A percentile compares a stretch with the other conserved stretches of the same genome.
Evolutionary conservation across 30 jellyfish, hydroid and myxozoan species (phyloP).

Genomic region (Catostylus mosaicus): DNA sequence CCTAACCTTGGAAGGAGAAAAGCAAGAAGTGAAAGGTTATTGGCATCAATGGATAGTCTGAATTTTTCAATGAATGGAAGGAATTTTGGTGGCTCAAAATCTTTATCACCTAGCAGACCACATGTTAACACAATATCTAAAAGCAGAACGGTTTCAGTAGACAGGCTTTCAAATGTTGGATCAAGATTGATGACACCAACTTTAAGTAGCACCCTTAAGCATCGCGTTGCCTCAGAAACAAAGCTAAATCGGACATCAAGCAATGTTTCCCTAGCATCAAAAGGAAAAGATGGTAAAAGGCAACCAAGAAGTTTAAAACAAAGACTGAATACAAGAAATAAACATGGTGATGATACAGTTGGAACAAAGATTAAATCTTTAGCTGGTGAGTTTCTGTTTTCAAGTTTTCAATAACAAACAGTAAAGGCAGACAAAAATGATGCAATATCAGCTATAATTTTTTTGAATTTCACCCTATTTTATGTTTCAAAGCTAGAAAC

Average conservation of each 20-base stretch:
- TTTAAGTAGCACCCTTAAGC: conserved; percentile 50
- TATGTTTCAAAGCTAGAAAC: too few species aligned
- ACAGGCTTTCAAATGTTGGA: conserved; percentile 38
- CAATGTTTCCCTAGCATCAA: conserved; percentile 29
- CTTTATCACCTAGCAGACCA: conserved; percentile 20
- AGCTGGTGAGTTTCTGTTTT: conserved; percentile 15
- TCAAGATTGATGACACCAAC: conserved; percentile 67
- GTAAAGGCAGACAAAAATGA: too few species aligned
- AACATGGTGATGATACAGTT: not conserved
- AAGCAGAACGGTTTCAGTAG: conserved; percentile 57
- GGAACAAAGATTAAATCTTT: conserved; percentile 18
- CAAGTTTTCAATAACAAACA: too few species aligned
- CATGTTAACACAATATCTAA: not conserved
- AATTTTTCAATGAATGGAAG: conserved; percentile 19
- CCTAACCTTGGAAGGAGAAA: conserved; percentile 29
- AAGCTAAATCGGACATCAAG: conserved; percentile 51
- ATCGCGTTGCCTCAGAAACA: conserved; percentile 52
- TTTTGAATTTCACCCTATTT: too few species aligned
- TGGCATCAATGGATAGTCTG: conserved; percentile 64
- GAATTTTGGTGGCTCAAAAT: conserved; percentile 23
- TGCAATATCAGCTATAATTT: too few species aligned
- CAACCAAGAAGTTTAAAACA: not conserved
- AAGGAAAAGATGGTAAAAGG: conserved; percentile 8
- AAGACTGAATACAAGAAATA: not conserved
- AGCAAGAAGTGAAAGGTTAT: conserved; percentile 64